Evolutionary conservation across 2,888 invertebrate species (phyloP), one percentile per base, ranked within the genome.

Genomic region (Cryptocephalus moraei): DNA sequence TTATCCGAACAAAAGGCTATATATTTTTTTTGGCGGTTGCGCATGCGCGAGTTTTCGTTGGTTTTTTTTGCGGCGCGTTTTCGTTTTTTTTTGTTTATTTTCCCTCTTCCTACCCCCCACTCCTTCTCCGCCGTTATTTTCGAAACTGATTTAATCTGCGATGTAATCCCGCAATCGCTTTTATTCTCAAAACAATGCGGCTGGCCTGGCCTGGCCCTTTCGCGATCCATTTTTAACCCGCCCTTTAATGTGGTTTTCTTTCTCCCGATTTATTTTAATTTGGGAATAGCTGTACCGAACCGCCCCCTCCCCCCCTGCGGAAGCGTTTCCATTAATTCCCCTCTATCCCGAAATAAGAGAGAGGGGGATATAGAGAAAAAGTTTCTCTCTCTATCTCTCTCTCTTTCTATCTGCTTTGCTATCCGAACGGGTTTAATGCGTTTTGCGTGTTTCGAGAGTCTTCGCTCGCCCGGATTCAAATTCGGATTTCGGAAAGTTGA

Each of bases 231-330:
- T 58, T 56, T 54, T 51, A 53, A 52, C 52, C 50, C 48, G 50
- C 49, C 52, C 52, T 57, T 56, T 56, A 56, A 54, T 55, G 56
- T 46, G 55, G 52, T 54, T 58, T 53, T 54, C 56, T 52, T 51
- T 55, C 50, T 46, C 50, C 49, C 56, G 52, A 57, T 59, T 58
- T 56, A 58, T 54, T 58, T 55, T 53, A 55, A 59, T 55, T 55
- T 54, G 49, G 49, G 50, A 54, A 53, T 55, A 50, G 53, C 45
- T 51, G 50, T n/a, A n/a, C n/a, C n/a, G n/a, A n/a, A n/a, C n/a
- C n/a, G n/a, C n/a, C n/a, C n/a, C n/a, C n/a, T n/a, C 22, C 22
- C 22, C 2, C 22, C 22, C 22, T 22, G 3, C 49, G 50, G 49
- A 53, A 51, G 48, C 46, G 47, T 50, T 55, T 53, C 51, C 53